Evolutionary conservation across 2,888 invertebrate species (phyloP).

Genomic region (Caenorhabditis angaria): DNA sequence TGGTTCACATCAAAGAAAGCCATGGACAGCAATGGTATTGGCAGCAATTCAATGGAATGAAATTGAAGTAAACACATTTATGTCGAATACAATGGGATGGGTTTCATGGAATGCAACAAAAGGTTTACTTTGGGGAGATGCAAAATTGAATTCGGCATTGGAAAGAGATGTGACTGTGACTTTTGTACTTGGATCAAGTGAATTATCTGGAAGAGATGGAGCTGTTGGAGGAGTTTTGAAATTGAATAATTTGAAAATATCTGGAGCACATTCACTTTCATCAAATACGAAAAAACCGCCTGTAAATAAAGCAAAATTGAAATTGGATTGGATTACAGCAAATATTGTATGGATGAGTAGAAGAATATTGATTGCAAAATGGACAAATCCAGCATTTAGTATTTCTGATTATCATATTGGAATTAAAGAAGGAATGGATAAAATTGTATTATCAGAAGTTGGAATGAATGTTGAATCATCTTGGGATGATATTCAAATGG

Average conservation of each 20-base stretch:
- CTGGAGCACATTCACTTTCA: constrained; percentile 28
- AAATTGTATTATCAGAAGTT: constrained; percentile 21
- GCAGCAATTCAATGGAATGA: constrained; percentile 95
- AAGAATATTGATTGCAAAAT: constrained; percentile 84
- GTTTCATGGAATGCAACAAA: constrained; percentile 79
- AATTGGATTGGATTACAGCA: constrained; percentile 73
- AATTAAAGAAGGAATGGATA: constrained; percentile 22
- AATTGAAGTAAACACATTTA: constrained; percentile 96
- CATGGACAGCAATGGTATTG: constrained; percentile 77
- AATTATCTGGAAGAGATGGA: constrained; percentile 93
- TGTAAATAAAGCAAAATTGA: constrained; percentile 52
- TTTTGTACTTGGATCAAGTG: constrained; percentile 78
- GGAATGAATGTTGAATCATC: constrained; percentile 73
- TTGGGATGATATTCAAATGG: constrained; percentile 95
- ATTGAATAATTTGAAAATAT: constrained; percentile 34
- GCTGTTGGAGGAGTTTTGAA: constrained; percentile 94
- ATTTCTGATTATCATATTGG: constrained; percentile 24
- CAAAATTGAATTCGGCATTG: constrained; percentile 57
- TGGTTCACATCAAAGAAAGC: constrained; percentile 25
- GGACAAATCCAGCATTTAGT: constrained; percentile 26
- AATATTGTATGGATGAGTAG: constrained; percentile 98
- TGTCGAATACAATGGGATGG: constrained; percentile 99
- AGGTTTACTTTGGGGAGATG: constrained; percentile 54
- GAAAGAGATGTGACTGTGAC: constrained; percentile 54
- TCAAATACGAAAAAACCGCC: constrained; percentile 54